These are phyloP conservation scores for Aptenodytes patagonicus DNA, from an alignment of 2,113 vertebrate genomes.

Conservation along the genomic window DNA sequence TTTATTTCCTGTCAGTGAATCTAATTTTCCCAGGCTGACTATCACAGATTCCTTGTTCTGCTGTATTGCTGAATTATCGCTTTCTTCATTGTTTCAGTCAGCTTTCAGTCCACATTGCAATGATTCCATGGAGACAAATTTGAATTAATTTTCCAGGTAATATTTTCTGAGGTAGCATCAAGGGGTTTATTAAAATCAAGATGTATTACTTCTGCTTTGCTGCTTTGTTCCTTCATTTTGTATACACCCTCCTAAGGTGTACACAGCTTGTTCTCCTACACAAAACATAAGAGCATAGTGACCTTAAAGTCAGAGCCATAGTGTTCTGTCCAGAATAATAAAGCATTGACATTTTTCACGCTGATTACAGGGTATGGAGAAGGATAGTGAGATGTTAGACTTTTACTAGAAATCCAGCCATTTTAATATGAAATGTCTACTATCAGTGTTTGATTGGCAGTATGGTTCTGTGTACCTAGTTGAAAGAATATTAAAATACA, in stretches of 20 bases:
- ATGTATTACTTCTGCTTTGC: background rate
- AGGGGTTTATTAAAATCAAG: background rate
- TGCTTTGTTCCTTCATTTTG: slow-evolving; percentile 4
- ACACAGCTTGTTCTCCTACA: background rate
- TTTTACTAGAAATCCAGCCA: background rate
- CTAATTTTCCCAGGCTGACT: background rate
- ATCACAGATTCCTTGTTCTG: background rate
- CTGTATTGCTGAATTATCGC: background rate
- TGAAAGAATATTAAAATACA: background rate
- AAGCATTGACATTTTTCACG: background rate
- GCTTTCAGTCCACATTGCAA: background rate
- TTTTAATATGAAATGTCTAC: background rate
- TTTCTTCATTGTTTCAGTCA: background rate
- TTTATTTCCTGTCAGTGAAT: background rate
- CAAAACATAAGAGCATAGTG: slow-evolving; percentile 26
- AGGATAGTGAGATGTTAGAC: background rate
- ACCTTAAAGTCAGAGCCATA: slow-evolving; percentile 24
- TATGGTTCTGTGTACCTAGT: background rate
- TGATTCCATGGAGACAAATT: background rate
- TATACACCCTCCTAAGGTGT: background rate
- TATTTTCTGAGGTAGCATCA: background rate
- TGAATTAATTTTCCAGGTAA: background rate
- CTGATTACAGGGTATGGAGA: background rate
- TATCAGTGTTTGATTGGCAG: background rate
- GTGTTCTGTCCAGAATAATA: slow-evolving; percentile 36